Evolutionary conservation across 2,888 invertebrate species (phyloP).

Genomic region (Noctua comes): DNA sequence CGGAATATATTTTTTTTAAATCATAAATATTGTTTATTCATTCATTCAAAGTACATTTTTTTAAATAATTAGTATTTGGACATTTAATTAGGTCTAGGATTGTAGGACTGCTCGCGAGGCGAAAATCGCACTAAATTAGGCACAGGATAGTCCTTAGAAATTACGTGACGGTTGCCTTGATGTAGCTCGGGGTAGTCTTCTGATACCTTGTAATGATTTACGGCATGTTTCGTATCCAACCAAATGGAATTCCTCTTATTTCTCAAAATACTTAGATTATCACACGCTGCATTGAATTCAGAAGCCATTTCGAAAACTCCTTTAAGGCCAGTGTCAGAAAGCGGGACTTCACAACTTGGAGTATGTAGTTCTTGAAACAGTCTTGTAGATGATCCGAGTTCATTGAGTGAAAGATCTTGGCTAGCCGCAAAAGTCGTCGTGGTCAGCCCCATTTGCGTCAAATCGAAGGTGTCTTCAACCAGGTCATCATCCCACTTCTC

Average conservation of each 20-base stretch:
- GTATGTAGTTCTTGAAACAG: background rate
- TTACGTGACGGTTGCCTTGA: conserved; percentile 65
- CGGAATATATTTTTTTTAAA: background rate
- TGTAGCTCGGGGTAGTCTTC: conserved; percentile 68
- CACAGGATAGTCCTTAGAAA: conserved; percentile 71
- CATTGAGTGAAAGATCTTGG: background rate
- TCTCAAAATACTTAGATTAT: conserved; percentile 37
- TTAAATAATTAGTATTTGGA: background rate
- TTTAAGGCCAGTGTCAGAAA: background rate
- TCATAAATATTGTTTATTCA: background rate
- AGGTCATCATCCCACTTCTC: background rate
- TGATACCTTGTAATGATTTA: conserved; percentile 69
- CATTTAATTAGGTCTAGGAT: background rate
- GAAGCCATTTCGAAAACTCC: background rate
- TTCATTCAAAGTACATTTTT: background rate
- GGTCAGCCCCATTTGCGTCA: background rate
- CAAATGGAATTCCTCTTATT: conserved; percentile 56
- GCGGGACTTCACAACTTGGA: background rate
- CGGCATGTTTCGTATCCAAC: conserved; percentile 45
- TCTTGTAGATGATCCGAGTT: background rate
- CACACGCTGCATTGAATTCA: conserved; percentile 1
- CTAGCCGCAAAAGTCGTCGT: background rate
- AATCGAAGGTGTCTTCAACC: background rate
- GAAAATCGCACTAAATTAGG: conserved; percentile 62
- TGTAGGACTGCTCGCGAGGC: background rate